Evolutionary conservation across 1,140 invertebrate genomes (phyloP).

Genomic region (Apis cerana): DNA sequence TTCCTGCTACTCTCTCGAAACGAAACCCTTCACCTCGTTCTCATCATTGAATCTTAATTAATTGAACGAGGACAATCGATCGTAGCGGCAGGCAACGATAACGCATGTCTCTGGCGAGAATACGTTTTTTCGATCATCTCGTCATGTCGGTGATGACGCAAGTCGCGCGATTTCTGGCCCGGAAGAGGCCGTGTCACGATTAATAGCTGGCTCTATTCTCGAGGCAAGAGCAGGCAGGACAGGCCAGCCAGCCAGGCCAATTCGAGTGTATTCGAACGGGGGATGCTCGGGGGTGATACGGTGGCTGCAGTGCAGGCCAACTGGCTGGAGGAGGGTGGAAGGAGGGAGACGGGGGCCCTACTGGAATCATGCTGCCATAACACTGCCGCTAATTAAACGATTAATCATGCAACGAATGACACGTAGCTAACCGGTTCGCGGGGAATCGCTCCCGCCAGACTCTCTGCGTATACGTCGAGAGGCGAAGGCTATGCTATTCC

Average conservation of each 20-base stretch:
- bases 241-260: constrained; percentile 34
- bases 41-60: constrained; percentile 43
- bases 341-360: constrained; percentile 47
- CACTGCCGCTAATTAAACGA: constrained; percentile 80
- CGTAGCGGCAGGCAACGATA: neutral
- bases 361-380: constrained; percentile 76
- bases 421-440: constrained; percentile 73
- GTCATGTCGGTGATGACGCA: neutral
- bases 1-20: constrained; percentile 24
- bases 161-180: constrained; percentile 51
- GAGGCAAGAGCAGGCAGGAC: constrained; percentile 44
- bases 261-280: constrained; percentile 42
- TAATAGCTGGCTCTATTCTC: constrained; percentile 68
- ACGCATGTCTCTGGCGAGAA: constrained; percentile 41
- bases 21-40: constrained; percentile 25
- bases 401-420: constrained; percentile 81
- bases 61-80: neutral
- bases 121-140: too few relatives aligned
- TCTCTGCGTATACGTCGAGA: constrained; percentile 30
- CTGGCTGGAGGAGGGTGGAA: neutral
- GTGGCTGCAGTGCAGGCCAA: constrained; percentile 60
- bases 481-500: constrained; percentile 62
- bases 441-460: constrained; percentile 66
- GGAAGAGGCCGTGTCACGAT: constrained; percentile 58
- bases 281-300: constrained; percentile 66